phyloP scores from a whole-genome alignment of 2,797 vertebrate species.

The Channallabes apus region DNA sequence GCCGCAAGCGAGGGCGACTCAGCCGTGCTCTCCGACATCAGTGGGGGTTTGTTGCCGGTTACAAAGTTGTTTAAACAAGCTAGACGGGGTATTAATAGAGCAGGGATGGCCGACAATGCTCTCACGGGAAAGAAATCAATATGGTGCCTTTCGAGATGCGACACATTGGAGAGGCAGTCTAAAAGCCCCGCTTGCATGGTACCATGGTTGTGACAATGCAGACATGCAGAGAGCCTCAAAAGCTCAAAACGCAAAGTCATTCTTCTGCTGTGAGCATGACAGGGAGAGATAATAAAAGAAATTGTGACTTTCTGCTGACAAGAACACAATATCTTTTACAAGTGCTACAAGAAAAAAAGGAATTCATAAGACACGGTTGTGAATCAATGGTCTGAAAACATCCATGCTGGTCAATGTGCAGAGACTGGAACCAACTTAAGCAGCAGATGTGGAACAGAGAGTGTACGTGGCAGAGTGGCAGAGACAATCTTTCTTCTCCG shows the following conservation, averaged over 20 bases:
- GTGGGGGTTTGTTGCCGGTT: slow-evolving; percentile 55
- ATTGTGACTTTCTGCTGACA: slow-evolving; percentile 25
- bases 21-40: slow-evolving; percentile 48
- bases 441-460: slow-evolving; percentile 35
- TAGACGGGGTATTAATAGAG: slow-evolving; percentile 71
- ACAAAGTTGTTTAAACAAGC: slow-evolving; percentile 65
- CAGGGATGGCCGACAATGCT: slow-evolving; percentile 57
- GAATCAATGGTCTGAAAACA: slow-evolving; percentile 25
- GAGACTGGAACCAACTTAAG: slow-evolving; percentile 19
- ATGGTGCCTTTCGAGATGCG: slow-evolving; percentile 59
- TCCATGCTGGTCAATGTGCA: slow-evolving; percentile 28
- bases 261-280: slow-evolving; percentile 22
- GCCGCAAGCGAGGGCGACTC: slow-evolving; percentile 14
- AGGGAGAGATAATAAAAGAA: slow-evolving; percentile 33
- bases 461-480: slow-evolving; percentile 36
- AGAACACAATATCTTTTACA: slow-evolving; percentile 24
- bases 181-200: slow-evolving; percentile 12
- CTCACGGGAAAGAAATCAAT: slow-evolving; percentile 68
- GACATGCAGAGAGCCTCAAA: slow-evolving; percentile 17
- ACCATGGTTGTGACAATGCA: slow-evolving; percentile 3
- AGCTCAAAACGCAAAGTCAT: slow-evolving; percentile 32
- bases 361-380: slow-evolving; percentile 11
- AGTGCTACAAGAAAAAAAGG: neutral
- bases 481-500: slow-evolving; percentile 29
- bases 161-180: slow-evolving; percentile 34